Conservation (phyloP, 1,140 invertebrate genomes). For the Drusus annulatus region DNA sequence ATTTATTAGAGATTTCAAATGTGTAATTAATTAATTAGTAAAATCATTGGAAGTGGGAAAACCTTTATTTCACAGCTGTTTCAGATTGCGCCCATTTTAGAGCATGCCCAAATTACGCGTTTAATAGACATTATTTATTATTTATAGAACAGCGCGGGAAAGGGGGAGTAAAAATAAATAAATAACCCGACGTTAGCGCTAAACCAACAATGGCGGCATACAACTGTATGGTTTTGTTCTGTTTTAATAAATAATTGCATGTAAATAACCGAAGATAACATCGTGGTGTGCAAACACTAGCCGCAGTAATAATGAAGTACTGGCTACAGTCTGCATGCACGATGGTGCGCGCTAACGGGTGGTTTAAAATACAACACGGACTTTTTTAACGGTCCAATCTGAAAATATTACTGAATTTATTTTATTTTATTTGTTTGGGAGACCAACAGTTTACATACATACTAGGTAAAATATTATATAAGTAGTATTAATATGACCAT, state of each 20-base stretch:
- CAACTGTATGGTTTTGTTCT: conserved; percentile 6
- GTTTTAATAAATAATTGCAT: conserved; percentile 36
- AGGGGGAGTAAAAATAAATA: conserved; percentile 15
- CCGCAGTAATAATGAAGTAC: not conserved
- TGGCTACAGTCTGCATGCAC: not conserved
- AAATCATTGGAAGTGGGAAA: too few species aligned
- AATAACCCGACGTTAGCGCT: conserved; percentile 15
- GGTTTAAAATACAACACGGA: not conserved
- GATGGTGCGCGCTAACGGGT: not conserved
- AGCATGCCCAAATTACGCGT: too few species aligned
- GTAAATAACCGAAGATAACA: conserved; percentile 26
- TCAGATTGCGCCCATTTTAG: too few species aligned
- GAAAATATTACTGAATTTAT: too few species aligned
- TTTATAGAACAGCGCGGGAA: not conserved
- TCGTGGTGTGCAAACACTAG: not conserved
- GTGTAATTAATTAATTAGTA: too few species aligned
- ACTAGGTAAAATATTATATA: too few species aligned
- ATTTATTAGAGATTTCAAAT: too few species aligned
- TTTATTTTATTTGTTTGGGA: too few species aligned
- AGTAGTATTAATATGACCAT: too few species aligned
- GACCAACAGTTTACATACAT: too few species aligned
- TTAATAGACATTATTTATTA: too few species aligned
- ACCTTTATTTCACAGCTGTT: too few species aligned
- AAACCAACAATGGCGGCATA: conserved; percentile 32
- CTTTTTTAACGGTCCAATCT: not conserved